These are phyloP conservation scores for Pinna nobilis DNA, from an alignment of 1,140 invertebrate genomes.

Conservation along the genomic window DNA sequence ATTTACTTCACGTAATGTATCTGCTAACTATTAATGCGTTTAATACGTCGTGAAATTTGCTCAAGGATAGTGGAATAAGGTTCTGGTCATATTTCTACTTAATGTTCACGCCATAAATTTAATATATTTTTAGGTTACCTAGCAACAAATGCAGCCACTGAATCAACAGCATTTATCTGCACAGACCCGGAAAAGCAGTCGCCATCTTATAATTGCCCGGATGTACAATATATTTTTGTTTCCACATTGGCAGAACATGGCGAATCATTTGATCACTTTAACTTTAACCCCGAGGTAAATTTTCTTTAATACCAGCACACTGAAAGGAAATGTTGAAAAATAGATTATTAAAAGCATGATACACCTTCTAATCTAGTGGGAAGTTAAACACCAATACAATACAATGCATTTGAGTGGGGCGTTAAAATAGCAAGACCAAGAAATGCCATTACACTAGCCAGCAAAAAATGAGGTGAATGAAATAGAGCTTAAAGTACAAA, in stretches of 20 bases:
- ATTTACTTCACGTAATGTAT: too few species aligned
- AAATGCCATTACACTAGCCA: conserved; percentile 32
- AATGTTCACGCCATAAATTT: background rate
- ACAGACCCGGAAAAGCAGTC: conserved; percentile 8
- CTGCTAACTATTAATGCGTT: too few species aligned
- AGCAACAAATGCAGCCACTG: background rate
- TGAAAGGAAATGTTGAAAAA: too few species aligned
- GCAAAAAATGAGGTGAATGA: conserved; percentile 12
- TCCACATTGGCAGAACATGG: conserved; percentile 10
- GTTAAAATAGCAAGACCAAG: too few species aligned
- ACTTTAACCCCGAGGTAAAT: conserved; percentile 9
- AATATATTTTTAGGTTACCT: conserved; percentile 1
- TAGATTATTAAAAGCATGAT: too few species aligned
- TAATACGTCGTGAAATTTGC: background rate
- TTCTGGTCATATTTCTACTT: background rate
- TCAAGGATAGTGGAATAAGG: background rate
- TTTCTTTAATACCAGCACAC: too few species aligned
- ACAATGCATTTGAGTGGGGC: too few species aligned
- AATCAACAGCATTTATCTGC: background rate
- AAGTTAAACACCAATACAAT: too few species aligned
- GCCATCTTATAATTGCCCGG: background rate
- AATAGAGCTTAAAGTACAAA: too few species aligned
- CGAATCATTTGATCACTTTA: conserved; percentile 14
- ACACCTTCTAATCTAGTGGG: too few species aligned
- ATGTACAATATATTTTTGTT: conserved; percentile 1